Percentiles rank a stretch among this genome's conserved stretches.
Conservation (phyloP, 64 coral and sea anemone genomes). For the Catalaphyllia jardinei region DNA sequence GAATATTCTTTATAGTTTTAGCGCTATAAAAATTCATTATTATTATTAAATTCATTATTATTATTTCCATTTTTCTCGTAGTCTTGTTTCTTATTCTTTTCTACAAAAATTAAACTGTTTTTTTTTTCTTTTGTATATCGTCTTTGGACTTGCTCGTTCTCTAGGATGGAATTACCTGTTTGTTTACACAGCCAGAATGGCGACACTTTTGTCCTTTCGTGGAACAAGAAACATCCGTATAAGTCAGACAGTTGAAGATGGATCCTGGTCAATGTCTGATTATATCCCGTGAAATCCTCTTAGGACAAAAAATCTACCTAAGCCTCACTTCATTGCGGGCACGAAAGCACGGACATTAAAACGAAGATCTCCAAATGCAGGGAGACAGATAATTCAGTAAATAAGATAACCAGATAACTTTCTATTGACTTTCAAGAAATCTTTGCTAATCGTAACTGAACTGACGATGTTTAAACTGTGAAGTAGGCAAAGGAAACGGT, state of each 20-base stretch:
- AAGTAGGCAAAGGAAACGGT: neutral
- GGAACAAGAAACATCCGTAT: neutral
- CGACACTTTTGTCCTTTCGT: neutral
- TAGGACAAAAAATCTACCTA: neutral
- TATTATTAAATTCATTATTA: too few relatives aligned
- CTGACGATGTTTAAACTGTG: neutral
- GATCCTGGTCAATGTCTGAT: neutral
- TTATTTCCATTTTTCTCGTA: too few relatives aligned
- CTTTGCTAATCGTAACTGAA: neutral
- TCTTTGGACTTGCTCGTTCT: neutral
- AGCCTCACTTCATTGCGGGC: constrained; percentile 11
- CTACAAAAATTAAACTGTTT: too few relatives aligned
- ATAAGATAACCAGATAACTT: constrained; percentile 32
- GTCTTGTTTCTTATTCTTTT: too few relatives aligned
- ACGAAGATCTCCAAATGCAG: constrained; percentile 5
- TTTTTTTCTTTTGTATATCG: neutral
- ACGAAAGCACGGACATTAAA: constrained; percentile 7
- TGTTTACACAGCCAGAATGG: constrained; percentile 22
- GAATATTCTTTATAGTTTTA: too few relatives aligned
- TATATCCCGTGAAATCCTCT: constrained; percentile 28
- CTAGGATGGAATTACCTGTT: neutral
- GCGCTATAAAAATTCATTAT: too few relatives aligned
- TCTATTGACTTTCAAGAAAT: constrained; percentile 17
- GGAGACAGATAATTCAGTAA: neutral
- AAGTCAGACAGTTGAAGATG: constrained; percentile 11